Conservation (phyloP, 2,888 invertebrate genomes). For the Neria commutata region DNA sequence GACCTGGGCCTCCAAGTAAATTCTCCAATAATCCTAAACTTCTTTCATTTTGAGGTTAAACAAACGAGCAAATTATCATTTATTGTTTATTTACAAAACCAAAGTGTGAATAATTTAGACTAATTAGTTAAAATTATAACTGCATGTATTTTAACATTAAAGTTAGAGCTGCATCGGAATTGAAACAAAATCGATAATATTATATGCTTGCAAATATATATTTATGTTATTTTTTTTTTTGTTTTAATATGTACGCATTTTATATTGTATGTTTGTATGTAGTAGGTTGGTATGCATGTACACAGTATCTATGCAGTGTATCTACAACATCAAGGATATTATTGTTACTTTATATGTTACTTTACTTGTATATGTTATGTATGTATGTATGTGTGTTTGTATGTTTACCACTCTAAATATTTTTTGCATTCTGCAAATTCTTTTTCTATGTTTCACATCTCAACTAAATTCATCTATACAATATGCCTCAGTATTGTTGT, state of each 20-base stretch:
- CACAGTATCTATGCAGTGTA: constrained; percentile 35
- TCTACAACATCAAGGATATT: constrained; percentile 58
- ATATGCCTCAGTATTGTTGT: constrained; percentile 7
- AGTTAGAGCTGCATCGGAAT: constrained; percentile 21
- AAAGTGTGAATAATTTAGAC: constrained; percentile 29
- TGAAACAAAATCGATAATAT: constrained; percentile 21
- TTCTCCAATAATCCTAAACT: background rate
- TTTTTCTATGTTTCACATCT: constrained; percentile 13
- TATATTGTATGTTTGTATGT: constrained; percentile 23
- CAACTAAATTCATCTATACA: constrained; percentile 8
- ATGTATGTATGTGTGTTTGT: constrained; percentile 42
- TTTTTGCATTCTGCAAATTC: constrained; percentile 7
- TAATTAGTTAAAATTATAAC: constrained; percentile 16
- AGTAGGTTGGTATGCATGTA: constrained; percentile 17
- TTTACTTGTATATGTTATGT: constrained; percentile 18
- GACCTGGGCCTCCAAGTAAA: no score
- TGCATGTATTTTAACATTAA: background rate
- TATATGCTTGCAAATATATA: constrained; percentile 38
- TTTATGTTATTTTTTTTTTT: constrained; percentile 25
- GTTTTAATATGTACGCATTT: constrained; percentile 24
- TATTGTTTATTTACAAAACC: constrained; percentile 51
- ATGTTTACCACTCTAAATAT: constrained; percentile 33
- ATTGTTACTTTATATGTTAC: constrained; percentile 36
- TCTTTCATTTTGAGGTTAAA: constrained; percentile 5
- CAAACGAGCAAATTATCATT: constrained; percentile 25